Evolutionary conservation across 92 coral and sea anemone species (phyloP).

Genomic region (Scolanthus callimorphus): DNA sequence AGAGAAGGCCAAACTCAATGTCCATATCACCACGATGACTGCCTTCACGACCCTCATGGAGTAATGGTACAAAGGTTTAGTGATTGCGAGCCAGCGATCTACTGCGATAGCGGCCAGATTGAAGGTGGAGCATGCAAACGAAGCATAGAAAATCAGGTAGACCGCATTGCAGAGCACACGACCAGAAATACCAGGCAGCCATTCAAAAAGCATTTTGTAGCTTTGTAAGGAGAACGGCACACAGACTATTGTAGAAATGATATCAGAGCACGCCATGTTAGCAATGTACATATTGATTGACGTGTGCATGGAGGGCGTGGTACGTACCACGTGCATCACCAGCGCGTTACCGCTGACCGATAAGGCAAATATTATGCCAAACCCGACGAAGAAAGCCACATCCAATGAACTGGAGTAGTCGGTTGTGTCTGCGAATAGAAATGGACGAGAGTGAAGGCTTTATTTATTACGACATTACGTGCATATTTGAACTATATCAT

Average conservation of each 20-base stretch:
- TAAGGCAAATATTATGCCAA: background rate
- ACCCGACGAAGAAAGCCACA: slow-evolving; percentile 3
- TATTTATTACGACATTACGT: too few species aligned
- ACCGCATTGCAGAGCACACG: slow-evolving; percentile 9
- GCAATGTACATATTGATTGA: slow-evolving; percentile 27
- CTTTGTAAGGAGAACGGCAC: slow-evolving; percentile 1
- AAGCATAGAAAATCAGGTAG: slow-evolving; percentile 10
- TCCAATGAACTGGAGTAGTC: slow-evolving; percentile 8
- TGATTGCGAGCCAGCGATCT: slow-evolving; percentile 20
- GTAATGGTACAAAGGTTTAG: slow-evolving; percentile 19
- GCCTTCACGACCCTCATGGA: slow-evolving; percentile 3
- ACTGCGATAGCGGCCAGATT: slow-evolving; percentile 23
- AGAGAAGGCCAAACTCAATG: slow-evolving; percentile 5
- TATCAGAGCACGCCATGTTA: slow-evolving; percentile 29
- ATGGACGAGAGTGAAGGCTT: too few species aligned
- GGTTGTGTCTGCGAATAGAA: too few species aligned
- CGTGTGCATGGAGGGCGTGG: slow-evolving; percentile 34
- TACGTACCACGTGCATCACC: slow-evolving; percentile 34
- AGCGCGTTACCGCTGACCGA: slow-evolving; percentile 19
- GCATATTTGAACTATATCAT: too few species aligned
- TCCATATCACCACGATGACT: slow-evolving; percentile 6
- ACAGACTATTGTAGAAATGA: slow-evolving; percentile 21
- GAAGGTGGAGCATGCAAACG: slow-evolving; percentile 32
- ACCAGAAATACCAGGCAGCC: slow-evolving; percentile 4
- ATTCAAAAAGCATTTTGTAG: background rate